Base-by-base conservation (phyloP, 2,888 invertebrate species). In the Coelopa pilipes region DNA sequence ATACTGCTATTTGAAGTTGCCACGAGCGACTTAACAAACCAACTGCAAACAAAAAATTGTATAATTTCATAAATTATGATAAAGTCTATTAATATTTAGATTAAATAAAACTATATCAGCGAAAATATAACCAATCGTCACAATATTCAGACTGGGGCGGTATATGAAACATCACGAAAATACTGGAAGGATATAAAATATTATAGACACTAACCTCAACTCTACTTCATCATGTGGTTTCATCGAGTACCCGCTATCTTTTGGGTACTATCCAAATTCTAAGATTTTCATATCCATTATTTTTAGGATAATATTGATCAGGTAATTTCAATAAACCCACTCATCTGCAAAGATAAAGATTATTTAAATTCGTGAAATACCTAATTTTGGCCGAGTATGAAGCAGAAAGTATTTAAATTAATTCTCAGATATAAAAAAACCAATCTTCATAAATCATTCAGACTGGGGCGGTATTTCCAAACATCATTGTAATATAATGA, bases 61-160 rank as follows among this genome's bases (percentile, higher is more conserved):
- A 49, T 66, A 19, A 46, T 12, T 65, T 45, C 4, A n/a, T 46
- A 12, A 47, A 47, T n/a, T 7, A 34, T n/a, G 7, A 4, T 34
- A 34, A 4, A 34, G 4, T 34, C 7, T 34, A 4, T 34, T 53
- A 15, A 1, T 68, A 55, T 17, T 34, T 34, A 34, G 47, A 65
- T 10, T 11, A 12, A 17, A 47, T 5, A 5, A 2, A n/a, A 10
- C 13, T 24, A 19, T 9, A 67, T 67, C 67, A 34, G 34, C 11
- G 13, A 69, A n/a, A 57, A 57, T 49, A 13, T 11, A 59, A 76
- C 79, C 78, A 78, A 79, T 79, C 79, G 62, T 60, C 79, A 80
- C 45, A 55, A 73, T 49, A 59, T 65, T 79, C 76, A 60, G 79
- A 78, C 79, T 79, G 79, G 79, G 79, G 78, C 79, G 79, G 79